Conservation (phyloP, 2,888 invertebrate genomes). For the Platycheirus rosarum region DNA sequence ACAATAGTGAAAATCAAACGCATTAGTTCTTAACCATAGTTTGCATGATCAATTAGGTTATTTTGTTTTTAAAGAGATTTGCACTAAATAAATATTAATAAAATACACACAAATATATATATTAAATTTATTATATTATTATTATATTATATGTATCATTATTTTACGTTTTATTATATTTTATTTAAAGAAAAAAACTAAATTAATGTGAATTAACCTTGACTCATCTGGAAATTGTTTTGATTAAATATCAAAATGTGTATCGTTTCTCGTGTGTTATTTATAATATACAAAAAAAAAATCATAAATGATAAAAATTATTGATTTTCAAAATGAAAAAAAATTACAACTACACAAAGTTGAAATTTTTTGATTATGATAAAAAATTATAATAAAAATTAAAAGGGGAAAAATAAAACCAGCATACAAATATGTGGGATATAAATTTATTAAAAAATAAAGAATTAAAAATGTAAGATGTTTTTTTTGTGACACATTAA, state of each 20-base stretch:
- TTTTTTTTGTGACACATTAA: not conserved
- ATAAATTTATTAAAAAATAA: slow-evolving; percentile 70
- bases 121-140: slow-evolving; percentile 67
- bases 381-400: slow-evolving; percentile 38
- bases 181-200: slow-evolving; percentile 64
- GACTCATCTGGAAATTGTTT: slow-evolving; percentile 37
- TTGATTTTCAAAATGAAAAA: slow-evolving; percentile 32
- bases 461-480: slow-evolving; percentile 45
- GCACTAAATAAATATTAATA: slow-evolving; percentile 46
- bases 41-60: slow-evolving; percentile 50
- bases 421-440: slow-evolving; percentile 62
- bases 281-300: slow-evolving; percentile 34
- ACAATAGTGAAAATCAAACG: slow-evolving; percentile 56
- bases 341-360: slow-evolving; percentile 20
- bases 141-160: slow-evolving; percentile 52
- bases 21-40: slow-evolving; percentile 42
- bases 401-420: slow-evolving; percentile 42
- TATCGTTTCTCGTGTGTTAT: slow-evolving; percentile 52
- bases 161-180: slow-evolving; percentile 61
- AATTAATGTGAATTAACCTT: slow-evolving; percentile 61
- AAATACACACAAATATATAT: slow-evolving; percentile 43
- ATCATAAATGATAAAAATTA: slow-evolving; percentile 27
- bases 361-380: slow-evolving; percentile 51
- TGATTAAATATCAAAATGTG: slow-evolving; percentile 25
- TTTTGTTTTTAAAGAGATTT: slow-evolving; percentile 64